phyloP scores from a whole-genome alignment of 1,140 invertebrate genomes.

The Caenorhabditis briggsae region DNA sequence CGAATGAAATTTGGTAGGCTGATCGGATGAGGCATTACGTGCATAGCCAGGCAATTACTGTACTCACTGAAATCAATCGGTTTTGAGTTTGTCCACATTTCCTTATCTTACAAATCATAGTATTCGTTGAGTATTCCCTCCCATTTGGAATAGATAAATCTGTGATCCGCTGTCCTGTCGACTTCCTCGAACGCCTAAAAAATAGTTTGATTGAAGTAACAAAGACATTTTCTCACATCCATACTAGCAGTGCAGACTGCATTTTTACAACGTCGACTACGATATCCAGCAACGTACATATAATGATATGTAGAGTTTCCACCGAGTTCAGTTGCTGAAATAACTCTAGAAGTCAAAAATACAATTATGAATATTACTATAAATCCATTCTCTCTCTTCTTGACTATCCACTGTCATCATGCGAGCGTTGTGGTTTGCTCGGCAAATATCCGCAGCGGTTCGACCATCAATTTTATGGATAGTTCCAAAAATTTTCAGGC shows the following conservation, averaged over 20 bases:
- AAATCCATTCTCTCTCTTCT: neutral
- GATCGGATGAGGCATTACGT: neutral
- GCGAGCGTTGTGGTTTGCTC: neutral
- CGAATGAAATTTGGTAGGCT: neutral
- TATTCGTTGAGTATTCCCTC: neutral
- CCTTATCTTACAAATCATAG: neutral
- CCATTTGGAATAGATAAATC: constrained; percentile 2
- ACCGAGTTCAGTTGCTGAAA: constrained; percentile 33
- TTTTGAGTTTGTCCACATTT: neutral
- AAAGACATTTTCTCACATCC: neutral
- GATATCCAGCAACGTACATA: neutral
- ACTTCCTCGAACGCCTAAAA: neutral
- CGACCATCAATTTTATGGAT: neutral
- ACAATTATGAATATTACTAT: neutral
- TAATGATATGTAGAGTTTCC: neutral
- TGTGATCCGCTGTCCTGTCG: constrained; percentile 17
- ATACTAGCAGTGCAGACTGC: neutral
- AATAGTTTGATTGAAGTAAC: neutral
- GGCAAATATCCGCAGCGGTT: neutral
- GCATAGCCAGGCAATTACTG: neutral
- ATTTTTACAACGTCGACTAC: neutral
- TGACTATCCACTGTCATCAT: constrained; percentile 8
- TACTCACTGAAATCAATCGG: neutral
- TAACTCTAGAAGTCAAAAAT: neutral
- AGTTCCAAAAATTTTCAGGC: neutral